These are phyloP conservation scores for Diarsia mendica DNA, from an alignment of 2,888 invertebrate species.

Conservation along the genomic window DNA sequence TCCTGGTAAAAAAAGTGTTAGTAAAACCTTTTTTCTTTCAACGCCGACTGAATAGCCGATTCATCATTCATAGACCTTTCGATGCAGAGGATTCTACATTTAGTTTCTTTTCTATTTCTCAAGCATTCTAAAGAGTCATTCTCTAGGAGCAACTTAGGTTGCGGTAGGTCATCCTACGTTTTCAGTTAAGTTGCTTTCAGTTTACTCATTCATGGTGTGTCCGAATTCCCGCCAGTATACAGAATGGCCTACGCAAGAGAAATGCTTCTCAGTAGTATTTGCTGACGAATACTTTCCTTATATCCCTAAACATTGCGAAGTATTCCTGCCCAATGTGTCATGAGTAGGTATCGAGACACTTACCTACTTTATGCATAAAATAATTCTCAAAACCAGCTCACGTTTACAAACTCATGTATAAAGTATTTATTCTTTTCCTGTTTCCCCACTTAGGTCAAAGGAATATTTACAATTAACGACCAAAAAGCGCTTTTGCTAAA, in stretches of 20 bases:
- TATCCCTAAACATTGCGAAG: not conserved
- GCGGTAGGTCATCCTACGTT: not conserved
- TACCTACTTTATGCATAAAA: not conserved
- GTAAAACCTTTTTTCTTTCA: no score
- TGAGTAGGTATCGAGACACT: not conserved
- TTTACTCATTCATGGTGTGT: not conserved
- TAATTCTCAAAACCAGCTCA: slow-evolving; percentile 12
- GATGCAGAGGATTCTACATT: no score
- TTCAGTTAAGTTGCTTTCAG: not conserved
- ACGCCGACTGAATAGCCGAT: no score
- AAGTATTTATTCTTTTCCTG: slow-evolving; percentile 43
- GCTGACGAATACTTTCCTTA: slow-evolving; percentile 20
- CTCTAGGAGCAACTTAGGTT: not conserved
- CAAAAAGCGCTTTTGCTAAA: slow-evolving; percentile 79
- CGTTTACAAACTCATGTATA: slow-evolving; percentile 3
- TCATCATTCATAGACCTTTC: not conserved
- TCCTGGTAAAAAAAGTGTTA: no score
- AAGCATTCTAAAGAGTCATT: not conserved
- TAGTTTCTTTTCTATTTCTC: no score
- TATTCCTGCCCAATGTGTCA: not conserved
- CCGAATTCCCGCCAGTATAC: not conserved
- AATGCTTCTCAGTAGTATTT: slow-evolving; percentile 15
- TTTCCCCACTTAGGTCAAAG: slow-evolving; percentile 64
- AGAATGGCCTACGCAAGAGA: not conserved
- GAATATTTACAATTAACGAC: slow-evolving; percentile 76